Conservation (phyloP, 2,797 vertebrate genomes). For the Psittacula echo region DNA sequence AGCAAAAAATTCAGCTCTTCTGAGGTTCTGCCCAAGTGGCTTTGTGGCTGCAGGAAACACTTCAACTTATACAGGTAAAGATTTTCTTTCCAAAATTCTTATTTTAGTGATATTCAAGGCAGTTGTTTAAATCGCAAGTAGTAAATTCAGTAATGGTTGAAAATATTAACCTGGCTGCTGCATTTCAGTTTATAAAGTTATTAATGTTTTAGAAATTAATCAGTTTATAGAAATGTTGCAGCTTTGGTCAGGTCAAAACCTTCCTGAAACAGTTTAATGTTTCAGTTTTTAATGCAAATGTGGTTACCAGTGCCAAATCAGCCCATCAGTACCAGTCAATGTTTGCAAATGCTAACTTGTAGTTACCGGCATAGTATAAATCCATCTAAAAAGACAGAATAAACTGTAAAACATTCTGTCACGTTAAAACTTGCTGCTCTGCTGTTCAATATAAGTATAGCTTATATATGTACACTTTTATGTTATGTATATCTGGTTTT, state of each 20-base stretch:
- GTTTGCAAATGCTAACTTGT: background rate
- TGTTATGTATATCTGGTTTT: background rate
- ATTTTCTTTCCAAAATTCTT: background rate
- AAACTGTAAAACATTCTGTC: background rate
- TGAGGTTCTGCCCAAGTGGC: background rate
- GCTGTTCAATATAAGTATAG: background rate
- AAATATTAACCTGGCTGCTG: background rate
- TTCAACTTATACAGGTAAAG: background rate
- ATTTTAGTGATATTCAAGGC: background rate
- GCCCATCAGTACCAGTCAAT: background rate
- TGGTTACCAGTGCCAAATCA: background rate
- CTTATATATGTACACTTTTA: background rate
- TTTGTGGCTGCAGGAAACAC: background rate
- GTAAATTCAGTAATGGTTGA: background rate
- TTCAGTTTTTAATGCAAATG: background rate
- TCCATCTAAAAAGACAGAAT: background rate
- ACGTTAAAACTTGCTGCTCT: background rate
- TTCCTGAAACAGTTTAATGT: background rate
- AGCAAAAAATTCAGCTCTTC: background rate
- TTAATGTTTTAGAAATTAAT: background rate
- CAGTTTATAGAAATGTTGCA: background rate
- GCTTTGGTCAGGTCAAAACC: background rate
- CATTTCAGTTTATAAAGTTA: background rate
- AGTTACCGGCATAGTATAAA: background rate
- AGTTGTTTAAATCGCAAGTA: background rate